phyloP scores from a whole-genome alignment of 2,113 vertebrate genomes.

The Myrmophylax atrothorax region DNA sequence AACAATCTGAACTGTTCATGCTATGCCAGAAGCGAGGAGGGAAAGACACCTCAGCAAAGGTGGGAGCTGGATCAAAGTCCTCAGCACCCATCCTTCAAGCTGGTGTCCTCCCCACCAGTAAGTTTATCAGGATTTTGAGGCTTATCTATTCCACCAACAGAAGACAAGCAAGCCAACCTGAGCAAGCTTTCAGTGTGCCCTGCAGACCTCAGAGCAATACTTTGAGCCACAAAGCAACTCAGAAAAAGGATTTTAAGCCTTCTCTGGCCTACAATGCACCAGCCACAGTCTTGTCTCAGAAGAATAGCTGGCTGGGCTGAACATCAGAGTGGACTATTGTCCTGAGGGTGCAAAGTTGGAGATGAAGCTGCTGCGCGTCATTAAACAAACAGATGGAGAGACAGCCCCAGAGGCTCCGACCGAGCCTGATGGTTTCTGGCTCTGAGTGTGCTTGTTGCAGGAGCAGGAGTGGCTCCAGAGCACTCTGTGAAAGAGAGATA shows the following conservation, averaged over 20 bases:
- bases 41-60: background rate
- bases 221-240: background rate
- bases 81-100: background rate
- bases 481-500: background rate
- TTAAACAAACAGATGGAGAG: conserved; percentile 62
- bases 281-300: background rate
- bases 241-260: background rate
- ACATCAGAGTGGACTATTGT: conserved; percentile 41
- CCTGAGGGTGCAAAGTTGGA: conserved; percentile 9
- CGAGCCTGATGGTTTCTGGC: background rate
- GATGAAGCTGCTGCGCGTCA: conserved; percentile 36
- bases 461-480: conserved; percentile 18
- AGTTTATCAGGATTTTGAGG: background rate
- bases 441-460: background rate
- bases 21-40: background rate
- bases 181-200: background rate
- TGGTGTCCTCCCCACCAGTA: too few relatives aligned
- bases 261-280: background rate
- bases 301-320: conserved; percentile 35
- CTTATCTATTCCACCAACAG: background rate
- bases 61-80: background rate
- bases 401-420: conserved; percentile 13
- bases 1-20: background rate
- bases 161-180: background rate
- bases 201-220: background rate